Percentiles rank a stretch among this genome's conserved stretches.
phyloP scores from a whole-genome alignment of 2,113 vertebrate genomes.

The Sander lucioperca region DNA sequence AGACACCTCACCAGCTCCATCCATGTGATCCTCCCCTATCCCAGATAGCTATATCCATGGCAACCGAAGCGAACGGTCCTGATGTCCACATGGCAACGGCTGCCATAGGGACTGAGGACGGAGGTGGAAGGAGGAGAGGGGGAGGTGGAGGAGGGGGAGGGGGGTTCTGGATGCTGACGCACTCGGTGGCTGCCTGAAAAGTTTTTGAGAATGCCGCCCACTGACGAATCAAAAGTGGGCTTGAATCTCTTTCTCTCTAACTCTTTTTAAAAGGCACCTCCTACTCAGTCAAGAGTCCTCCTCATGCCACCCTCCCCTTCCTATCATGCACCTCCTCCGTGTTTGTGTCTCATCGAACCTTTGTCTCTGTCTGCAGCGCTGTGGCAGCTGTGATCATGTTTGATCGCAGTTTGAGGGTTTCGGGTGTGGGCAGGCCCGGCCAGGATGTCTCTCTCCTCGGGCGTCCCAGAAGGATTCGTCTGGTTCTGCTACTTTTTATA shows the following conservation, averaged over 20 bases:
- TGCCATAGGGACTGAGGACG: conserved; percentile 61
- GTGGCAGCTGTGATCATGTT: conserved; percentile 63
- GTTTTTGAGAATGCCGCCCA: conserved; percentile 75
- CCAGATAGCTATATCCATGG: conserved; percentile 67
- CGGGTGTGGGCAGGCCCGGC: conserved; percentile 62
- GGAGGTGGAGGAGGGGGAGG: neutral
- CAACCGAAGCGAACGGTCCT: conserved; percentile 58
- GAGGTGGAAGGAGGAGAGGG: conserved; percentile 39
- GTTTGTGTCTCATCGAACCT: conserved; percentile 75
- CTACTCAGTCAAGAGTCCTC: conserved; percentile 73
- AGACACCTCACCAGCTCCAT: conserved; percentile 58
- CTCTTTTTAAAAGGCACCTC: conserved; percentile 66
- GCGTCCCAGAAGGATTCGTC: conserved; percentile 47
- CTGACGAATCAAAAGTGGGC: conserved; percentile 65
- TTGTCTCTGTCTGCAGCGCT: conserved; percentile 65
- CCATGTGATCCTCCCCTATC: conserved; percentile 55
- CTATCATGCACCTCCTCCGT: conserved; percentile 69
- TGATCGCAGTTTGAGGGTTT: conserved; percentile 56
- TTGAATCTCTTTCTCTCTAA: conserved; percentile 49
- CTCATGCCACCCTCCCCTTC: conserved; percentile 17
- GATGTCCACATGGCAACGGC: conserved; percentile 78
- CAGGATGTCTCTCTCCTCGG: conserved; percentile 61
- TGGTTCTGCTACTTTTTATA: conserved; percentile 16
- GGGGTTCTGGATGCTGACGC: conserved; percentile 66
- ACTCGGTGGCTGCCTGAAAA: conserved; percentile 67